phyloP scores from a whole-genome alignment of 2,888 invertebrate species.

The Rhopalosiphum nymphaeae region DNA sequence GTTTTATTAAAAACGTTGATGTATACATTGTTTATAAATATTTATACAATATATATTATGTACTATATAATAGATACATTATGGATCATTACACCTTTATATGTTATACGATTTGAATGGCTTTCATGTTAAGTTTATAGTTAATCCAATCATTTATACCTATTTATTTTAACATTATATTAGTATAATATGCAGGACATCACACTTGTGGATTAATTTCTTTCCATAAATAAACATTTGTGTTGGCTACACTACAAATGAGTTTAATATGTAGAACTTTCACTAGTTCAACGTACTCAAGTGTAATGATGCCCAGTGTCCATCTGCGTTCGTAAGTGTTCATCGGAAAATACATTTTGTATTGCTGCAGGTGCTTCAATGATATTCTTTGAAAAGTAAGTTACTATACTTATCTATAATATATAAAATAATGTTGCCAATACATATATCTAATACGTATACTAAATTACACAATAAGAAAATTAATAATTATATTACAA shows the following conservation, averaged over 20 bases:
- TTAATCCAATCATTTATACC: neutral
- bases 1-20: neutral
- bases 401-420: neutral
- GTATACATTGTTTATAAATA: too few species aligned
- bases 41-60: neutral
- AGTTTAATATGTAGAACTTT: conserved; percentile 52
- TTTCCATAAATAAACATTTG: conserved; percentile 33
- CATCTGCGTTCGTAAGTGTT: neutral
- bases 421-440: neutral
- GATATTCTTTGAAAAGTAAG: conserved; percentile 22
- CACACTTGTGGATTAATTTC: neutral
- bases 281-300: conserved; percentile 37
- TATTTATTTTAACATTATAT: neutral
- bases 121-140: neutral
- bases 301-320: conserved; percentile 1
- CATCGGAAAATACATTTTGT: neutral
- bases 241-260: conserved; percentile 53
- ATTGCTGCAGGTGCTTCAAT: neutral
- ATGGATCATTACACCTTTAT: neutral
- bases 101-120: neutral
- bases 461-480: neutral
- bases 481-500: neutral
- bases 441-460: too few species aligned
- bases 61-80: neutral
- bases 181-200: neutral